A percentile compares a stretch with the other conserved stretches of the same genome.
Conservation (phyloP, 2,888 invertebrate species). For the Drosophila nigricruria region DNA sequence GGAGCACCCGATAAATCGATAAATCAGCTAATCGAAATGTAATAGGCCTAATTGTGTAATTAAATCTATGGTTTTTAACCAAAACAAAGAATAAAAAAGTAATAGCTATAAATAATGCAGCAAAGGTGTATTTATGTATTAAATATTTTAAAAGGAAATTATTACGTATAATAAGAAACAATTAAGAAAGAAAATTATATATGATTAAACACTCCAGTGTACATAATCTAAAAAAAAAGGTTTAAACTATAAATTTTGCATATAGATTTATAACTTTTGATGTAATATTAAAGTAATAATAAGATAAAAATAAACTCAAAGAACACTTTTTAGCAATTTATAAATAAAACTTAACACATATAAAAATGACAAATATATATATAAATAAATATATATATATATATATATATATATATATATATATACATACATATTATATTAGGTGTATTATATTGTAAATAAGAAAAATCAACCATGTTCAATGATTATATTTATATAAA, state of each 20-base stretch:
- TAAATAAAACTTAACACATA: slow-evolving; percentile 26
- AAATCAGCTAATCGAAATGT: slow-evolving; percentile 27
- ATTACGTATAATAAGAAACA: slow-evolving; percentile 53
- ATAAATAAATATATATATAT: slow-evolving; percentile 6
- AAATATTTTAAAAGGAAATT: slow-evolving; percentile 76
- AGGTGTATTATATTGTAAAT: slow-evolving; percentile 36
- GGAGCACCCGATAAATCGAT: slow-evolving; percentile 30
- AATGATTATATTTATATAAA: slow-evolving; percentile 52
- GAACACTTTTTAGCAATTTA: slow-evolving; percentile 65
- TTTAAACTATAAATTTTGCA: slow-evolving; percentile 59
- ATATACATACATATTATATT: slow-evolving; percentile 17
- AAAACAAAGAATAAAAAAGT: slow-evolving; percentile 35
- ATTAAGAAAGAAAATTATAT: slow-evolving; percentile 30
- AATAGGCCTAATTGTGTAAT: slow-evolving; percentile 57
- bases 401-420: slow-evolving; percentile 11
- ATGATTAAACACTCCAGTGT: slow-evolving; percentile 33
- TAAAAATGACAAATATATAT: neutral
- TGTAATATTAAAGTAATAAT: slow-evolving; percentile 62
- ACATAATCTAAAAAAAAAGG: slow-evolving; percentile 30
- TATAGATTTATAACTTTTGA: slow-evolving; percentile 67
- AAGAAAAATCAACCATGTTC: slow-evolving; percentile 49
- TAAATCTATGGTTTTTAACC: slow-evolving; percentile 68
- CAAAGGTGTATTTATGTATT: slow-evolving; percentile 74
- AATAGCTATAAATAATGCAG: slow-evolving; percentile 47
- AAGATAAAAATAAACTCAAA: slow-evolving; percentile 59